A percentile compares a stretch with the other conserved stretches of the same genome.
Evolutionary conservation across 1,140 invertebrate species (phyloP).

Genomic region (Nylanderia fulva): DNA sequence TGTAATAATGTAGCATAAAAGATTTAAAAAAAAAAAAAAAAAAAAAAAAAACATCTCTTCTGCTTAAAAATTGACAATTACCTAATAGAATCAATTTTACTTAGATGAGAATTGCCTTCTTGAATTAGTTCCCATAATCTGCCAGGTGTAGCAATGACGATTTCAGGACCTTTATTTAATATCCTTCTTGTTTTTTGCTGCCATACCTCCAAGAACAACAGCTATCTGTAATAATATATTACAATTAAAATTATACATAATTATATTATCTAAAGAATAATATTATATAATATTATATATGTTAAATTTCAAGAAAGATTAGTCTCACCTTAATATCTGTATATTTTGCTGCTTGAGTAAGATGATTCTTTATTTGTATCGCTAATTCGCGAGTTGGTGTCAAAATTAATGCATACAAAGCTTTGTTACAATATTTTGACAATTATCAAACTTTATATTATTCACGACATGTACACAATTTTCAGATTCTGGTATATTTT

Average conservation of each 20-base stretch:
- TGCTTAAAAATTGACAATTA: constrained; percentile 77
- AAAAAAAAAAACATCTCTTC: no score
- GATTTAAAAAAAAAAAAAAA: no score
- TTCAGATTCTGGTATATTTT: constrained; percentile 64
- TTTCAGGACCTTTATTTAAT: constrained; percentile 93
- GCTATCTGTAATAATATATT: constrained; percentile 86
- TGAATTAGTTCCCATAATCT: constrained; percentile 97
- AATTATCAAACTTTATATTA: constrained; percentile 84
- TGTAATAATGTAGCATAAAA: constrained; percentile 25
- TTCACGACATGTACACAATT: constrained; percentile 88
- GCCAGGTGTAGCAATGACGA: constrained; percentile 98
- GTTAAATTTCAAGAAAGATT: constrained; percentile 3
- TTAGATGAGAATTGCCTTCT: constrained; percentile 92
- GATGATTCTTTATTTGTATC: constrained; percentile 96
- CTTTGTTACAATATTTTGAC: constrained; percentile 78
- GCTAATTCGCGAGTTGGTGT: constrained; percentile 98
- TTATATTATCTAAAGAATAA: constrained; percentile 7
- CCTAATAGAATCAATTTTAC: constrained; percentile 90
- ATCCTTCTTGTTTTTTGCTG: constrained; percentile 95
- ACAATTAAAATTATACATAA: constrained; percentile 46
- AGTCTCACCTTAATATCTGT: constrained; percentile 89
- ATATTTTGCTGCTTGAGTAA: constrained; percentile 93
- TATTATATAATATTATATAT: no score
- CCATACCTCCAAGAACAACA: constrained; percentile 95
- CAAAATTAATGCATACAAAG: constrained; percentile 93